phyloP scores from a whole-genome alignment of 1,140 invertebrate genomes.

The Caenorhabditis briggsae region DNA sequence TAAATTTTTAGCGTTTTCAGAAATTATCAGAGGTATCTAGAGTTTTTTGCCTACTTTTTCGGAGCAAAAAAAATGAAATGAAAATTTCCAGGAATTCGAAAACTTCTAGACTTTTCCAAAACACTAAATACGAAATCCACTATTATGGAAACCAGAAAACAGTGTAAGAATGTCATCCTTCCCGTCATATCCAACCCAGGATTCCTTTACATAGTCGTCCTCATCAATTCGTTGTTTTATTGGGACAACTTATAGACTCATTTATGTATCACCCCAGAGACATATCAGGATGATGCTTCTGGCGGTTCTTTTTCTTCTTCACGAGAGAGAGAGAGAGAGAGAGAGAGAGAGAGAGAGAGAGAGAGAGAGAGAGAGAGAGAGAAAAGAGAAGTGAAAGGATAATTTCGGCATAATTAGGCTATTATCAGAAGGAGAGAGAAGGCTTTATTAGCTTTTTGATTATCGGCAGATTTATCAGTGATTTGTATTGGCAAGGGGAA shows the following conservation, averaged over 20 bases:
- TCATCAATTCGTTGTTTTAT: conserved; percentile 27
- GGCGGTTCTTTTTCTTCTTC: neutral
- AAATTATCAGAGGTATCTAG: too few species aligned
- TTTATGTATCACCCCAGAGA: neutral
- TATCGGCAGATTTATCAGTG: neutral
- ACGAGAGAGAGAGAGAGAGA: neutral
- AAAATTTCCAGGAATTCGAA: too few species aligned
- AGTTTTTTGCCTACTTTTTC: too few species aligned
- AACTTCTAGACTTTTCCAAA: too few species aligned
- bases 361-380: too few species aligned
- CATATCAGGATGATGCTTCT: too few species aligned
- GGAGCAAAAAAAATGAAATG: too few species aligned
- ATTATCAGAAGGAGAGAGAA: neutral
- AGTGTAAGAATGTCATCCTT: conserved; percentile 27
- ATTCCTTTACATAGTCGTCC: conserved; percentile 20
- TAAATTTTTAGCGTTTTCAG: too few species aligned
- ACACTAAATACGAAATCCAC: neutral
- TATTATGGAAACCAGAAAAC: neutral
- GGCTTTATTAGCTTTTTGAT: conserved; percentile 42
- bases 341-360: too few species aligned
- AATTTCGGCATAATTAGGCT: conserved; percentile 44
- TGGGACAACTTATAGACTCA: conserved; percentile 17
- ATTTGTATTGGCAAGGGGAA: neutral
- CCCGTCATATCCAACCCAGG: neutral
- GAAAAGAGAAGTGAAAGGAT: conserved; percentile 26